phyloP scores from a whole-genome alignment of 2,888 invertebrate species.

The Trissolcus japonicus region DNA sequence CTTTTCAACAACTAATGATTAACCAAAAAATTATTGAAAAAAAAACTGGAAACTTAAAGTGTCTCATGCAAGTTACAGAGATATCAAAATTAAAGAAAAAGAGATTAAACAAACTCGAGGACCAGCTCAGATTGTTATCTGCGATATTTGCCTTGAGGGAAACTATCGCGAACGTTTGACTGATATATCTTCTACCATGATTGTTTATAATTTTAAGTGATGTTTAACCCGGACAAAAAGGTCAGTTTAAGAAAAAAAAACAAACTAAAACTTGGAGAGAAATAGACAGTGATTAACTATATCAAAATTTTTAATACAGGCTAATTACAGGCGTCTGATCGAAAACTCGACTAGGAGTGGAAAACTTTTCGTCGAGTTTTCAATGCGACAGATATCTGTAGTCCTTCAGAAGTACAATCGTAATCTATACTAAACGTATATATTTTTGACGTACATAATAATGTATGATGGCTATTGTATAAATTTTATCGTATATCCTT shows the following conservation, averaged over 20 bases:
- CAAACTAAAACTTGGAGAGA: slow-evolving; percentile 41
- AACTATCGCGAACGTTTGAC: slow-evolving; percentile 35
- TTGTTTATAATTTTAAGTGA: slow-evolving; percentile 36
- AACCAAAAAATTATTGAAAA: not conserved
- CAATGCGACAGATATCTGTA: slow-evolving; percentile 16
- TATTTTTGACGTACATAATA: slow-evolving; percentile 47
- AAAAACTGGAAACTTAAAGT: not conserved
- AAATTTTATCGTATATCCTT: not conserved
- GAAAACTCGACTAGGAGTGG: slow-evolving; percentile 26
- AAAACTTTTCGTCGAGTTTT: slow-evolving; percentile 18
- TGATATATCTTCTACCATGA: slow-evolving; percentile 11
- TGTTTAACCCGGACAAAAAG: slow-evolving; percentile 46
- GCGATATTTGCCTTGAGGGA: slow-evolving; percentile 22
- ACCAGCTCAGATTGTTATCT: slow-evolving; percentile 28
- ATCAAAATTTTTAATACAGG: slow-evolving; percentile 34
- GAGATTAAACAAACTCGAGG: slow-evolving; percentile 25
- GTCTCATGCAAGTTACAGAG: slow-evolving; percentile 30
- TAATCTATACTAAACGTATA: slow-evolving; percentile 34
- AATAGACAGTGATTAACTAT: slow-evolving; percentile 46
- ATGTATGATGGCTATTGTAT: slow-evolving; percentile 14
- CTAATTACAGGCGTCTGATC: slow-evolving; percentile 19
- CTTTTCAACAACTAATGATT: slow-evolving; percentile 4
- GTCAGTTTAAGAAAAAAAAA: slow-evolving; percentile 28
- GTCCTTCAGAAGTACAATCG: slow-evolving; percentile 44
- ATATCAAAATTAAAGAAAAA: slow-evolving; percentile 29